Evolutionary conservation across 2,888 invertebrate species (phyloP).

Genomic region (Eristalis arbustorum): DNA sequence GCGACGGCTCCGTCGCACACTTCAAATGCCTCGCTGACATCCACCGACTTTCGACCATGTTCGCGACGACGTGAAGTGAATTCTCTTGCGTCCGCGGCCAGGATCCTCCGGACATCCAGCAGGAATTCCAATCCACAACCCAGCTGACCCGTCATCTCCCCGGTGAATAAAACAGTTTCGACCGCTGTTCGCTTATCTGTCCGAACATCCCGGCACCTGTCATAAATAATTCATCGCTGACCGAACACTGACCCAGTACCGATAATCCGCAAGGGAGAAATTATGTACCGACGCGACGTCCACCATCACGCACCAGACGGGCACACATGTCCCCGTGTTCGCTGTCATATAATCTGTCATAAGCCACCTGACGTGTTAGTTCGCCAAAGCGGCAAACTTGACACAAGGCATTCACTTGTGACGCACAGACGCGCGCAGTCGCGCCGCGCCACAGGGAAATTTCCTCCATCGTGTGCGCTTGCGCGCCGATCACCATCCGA

Average conservation of each 20-base stretch:
- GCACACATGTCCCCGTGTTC: slow-evolving; percentile 53
- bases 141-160: background rate
- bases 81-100: background rate
- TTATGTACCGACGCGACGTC: slow-evolving; percentile 36
- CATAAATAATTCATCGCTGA: slow-evolving; percentile 51
- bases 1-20: background rate
- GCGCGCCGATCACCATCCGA: background rate
- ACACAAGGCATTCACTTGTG: slow-evolving; percentile 57
- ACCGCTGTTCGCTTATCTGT: background rate
- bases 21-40: background rate
- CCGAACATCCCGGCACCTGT: background rate
- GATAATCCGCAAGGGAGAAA: slow-evolving; percentile 44
- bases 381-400: slow-evolving; percentile 60
- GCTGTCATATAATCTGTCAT: slow-evolving; percentile 69
- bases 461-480: slow-evolving; percentile 4
- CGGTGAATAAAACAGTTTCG: background rate
- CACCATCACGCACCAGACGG: slow-evolving; percentile 37
- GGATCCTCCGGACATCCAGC: background rate
- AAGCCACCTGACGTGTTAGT: slow-evolving; percentile 63
- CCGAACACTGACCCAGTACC: slow-evolving; percentile 14
- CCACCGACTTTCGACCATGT: background rate
- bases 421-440: slow-evolving; percentile 18
- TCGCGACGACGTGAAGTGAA: background rate
- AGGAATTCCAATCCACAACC: background rate
- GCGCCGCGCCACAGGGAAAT: slow-evolving; percentile 54